These are phyloP conservation scores for Nematostella vectensis DNA, from an alignment of 92 coral and sea anemone genomes.

Conservation along the genomic window DNA sequence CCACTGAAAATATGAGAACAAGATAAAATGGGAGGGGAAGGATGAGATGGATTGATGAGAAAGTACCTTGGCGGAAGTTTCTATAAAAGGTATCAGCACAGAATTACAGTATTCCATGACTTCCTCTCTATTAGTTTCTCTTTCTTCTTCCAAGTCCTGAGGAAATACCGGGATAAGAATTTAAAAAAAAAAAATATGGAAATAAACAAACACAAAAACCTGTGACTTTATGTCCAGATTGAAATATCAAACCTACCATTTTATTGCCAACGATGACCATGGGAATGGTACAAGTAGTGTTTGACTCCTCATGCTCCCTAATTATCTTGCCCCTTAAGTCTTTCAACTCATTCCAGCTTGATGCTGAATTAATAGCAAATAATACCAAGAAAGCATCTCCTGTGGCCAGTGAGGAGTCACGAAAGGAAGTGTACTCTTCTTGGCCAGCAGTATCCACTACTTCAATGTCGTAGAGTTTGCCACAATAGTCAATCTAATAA, in stretches of 20 bases:
- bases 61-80: conserved; percentile 95
- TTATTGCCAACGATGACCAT: conserved; percentile 93
- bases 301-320: conserved; percentile 62
- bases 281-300: conserved; percentile 44
- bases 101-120: conserved; percentile 91
- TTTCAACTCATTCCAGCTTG: conserved; percentile 96
- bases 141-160: conserved; percentile 93
- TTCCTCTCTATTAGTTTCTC: conserved; percentile 84
- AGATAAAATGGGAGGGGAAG: no score
- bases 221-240: no score
- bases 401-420: conserved; percentile 93
- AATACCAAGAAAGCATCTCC: conserved; percentile 96
- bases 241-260: conserved; percentile 77
- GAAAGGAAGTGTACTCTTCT: conserved; percentile 94
- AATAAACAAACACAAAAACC: no score
- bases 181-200: no score
- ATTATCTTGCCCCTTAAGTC: conserved; percentile 90
- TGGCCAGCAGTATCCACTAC: conserved; percentile 98
- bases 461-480: conserved; percentile 86
- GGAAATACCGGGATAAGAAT: not conserved
- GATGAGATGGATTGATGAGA: no score
- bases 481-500: conserved; percentile 75
- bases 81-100: conserved; percentile 78
- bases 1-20: no score
- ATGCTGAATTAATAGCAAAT: conserved; percentile 90